These are phyloP conservation scores for Ptychadena robeensis DNA, from an alignment of 2,797 vertebrate species.

Conservation along the genomic window DNA sequence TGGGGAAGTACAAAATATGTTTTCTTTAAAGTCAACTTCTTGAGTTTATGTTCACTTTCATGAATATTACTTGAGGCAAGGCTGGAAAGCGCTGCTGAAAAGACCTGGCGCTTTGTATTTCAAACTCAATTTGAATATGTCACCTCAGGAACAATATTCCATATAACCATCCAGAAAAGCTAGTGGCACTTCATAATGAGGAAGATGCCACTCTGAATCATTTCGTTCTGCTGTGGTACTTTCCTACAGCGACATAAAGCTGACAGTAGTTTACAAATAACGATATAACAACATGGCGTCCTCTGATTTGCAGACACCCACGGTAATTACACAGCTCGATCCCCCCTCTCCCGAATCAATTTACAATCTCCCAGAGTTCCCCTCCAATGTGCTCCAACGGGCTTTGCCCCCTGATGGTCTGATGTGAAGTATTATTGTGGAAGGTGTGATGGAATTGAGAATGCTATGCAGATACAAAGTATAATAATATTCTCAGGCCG, in stretches of 20 bases:
- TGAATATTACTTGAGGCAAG: neutral
- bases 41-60: no score
- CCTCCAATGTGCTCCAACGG: constrained; percentile 4
- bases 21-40: no score
- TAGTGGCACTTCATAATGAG: neutral
- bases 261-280: constrained; percentile 29
- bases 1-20: no score
- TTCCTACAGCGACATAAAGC: constrained; percentile 28
- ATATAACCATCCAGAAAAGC: neutral
- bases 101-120: neutral
- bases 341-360: constrained; percentile 1
- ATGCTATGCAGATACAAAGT: constrained; percentile 52
- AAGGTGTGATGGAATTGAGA: constrained; percentile 31
- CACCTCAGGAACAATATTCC: neutral
- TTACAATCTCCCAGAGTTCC: constrained; percentile 9
- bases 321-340: neutral
- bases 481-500: constrained; percentile 51
- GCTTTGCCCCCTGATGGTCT: constrained; percentile 16
- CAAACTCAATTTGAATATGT: neutral
- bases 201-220: constrained; percentile 4
- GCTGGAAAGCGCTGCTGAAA: neutral
- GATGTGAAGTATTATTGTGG: constrained; percentile 30
- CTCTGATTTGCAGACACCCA: neutral
- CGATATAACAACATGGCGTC: neutral
- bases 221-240: neutral